These are phyloP conservation scores for Microcebus tavaratra DNA, from an alignment of 2,113 vertebrate genomes.

Conservation along the genomic window DNA sequence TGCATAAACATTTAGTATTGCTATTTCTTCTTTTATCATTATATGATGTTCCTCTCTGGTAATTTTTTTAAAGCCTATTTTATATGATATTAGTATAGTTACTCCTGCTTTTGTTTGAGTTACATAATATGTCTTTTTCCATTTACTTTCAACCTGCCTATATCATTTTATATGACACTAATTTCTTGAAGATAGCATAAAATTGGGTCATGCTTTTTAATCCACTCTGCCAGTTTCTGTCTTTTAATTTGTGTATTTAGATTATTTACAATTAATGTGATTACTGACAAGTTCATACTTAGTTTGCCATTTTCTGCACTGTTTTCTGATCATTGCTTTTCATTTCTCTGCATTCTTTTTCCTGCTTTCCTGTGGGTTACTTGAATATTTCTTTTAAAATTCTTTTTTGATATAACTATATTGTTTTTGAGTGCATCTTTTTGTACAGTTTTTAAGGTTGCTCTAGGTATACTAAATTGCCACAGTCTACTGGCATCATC, in stretches of 20 bases:
- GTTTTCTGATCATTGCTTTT: not conserved
- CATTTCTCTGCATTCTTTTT: not conserved
- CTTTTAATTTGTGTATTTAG: not conserved
- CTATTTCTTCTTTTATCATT: not conserved
- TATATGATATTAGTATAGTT: not conserved
- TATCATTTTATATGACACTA: not conserved
- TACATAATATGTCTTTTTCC: not conserved
- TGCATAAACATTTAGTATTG: not conserved
- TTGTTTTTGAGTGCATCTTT: not conserved
- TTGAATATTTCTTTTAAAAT: not conserved
- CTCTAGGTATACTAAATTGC: not conserved
- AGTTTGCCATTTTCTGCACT: not conserved
- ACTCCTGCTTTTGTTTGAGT: not conserved
- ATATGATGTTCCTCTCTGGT: not conserved
- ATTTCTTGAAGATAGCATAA: not conserved
- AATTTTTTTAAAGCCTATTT: not conserved
- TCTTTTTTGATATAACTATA: not conserved
- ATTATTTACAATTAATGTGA: not conserved
- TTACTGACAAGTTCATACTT: not conserved
- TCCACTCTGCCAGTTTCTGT: not conserved
- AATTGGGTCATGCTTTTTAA: not conserved
- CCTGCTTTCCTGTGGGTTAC: not conserved
- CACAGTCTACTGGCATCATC: not conserved
- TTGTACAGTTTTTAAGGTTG: not conserved
- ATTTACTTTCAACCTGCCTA: not conserved